Evolutionary conservation across 2,797 vertebrate genomes (phyloP).

Genomic region (Acipenser transmontanus): DNA sequence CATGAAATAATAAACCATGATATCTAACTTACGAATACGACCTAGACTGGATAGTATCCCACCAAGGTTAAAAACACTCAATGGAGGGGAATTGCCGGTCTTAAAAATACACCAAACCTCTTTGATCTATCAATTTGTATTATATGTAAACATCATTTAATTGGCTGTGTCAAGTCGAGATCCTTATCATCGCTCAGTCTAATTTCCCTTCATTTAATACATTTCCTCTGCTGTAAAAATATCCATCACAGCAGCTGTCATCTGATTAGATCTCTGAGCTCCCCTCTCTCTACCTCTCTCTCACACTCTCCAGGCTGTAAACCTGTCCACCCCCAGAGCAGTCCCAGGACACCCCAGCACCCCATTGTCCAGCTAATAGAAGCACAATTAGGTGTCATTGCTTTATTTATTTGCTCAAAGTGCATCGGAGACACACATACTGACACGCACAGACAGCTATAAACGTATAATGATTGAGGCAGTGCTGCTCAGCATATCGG

Average conservation of each 20-base stretch:
- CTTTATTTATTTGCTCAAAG: no score
- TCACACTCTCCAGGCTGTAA: constrained; percentile 8
- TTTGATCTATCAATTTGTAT: constrained; percentile 69
- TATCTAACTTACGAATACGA: neutral
- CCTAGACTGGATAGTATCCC: constrained; percentile 7
- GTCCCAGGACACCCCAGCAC: constrained; percentile 12
- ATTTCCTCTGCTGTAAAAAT: constrained; percentile 60
- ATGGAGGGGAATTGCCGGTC: constrained; percentile 35
- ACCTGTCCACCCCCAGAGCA: neutral
- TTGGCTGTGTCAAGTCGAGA: constrained; percentile 76
- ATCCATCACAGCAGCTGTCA: constrained; percentile 58
- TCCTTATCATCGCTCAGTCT: constrained; percentile 65
- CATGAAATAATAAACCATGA: neutral
- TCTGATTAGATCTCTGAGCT: constrained; percentile 46
- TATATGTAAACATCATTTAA: constrained; percentile 83
- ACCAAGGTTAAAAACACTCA: constrained; percentile 28
- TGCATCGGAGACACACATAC: no score
- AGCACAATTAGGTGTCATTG: no score
- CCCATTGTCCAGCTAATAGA: constrained; percentile 40
- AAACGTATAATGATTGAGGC: no score
- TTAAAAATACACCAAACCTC: constrained; percentile 49
- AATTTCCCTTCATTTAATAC: constrained; percentile 52
- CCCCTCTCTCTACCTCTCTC: constrained; percentile 8
- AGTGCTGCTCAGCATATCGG: no score
- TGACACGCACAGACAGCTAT: no score